A percentile compares a stretch with the other conserved stretches of the same genome.
These are phyloP conservation scores for Okamejei kenojei DNA, from an alignment of 2,797 vertebrate species.

Conservation along the genomic window DNA sequence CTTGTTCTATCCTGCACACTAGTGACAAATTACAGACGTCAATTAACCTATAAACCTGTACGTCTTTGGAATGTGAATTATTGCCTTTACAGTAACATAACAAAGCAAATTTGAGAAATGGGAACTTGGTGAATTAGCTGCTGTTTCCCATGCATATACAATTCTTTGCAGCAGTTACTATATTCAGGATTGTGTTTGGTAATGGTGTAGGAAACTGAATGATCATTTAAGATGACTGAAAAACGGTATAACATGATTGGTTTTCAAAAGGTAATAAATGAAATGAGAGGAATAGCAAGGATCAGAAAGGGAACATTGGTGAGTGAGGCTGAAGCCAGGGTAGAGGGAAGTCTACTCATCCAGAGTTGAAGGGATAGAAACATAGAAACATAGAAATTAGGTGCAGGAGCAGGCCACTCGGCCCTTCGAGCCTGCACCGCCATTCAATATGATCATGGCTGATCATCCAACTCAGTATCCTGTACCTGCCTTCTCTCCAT, in stretches of 20 bases:
- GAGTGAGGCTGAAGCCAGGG: neutral
- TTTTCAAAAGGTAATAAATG: neutral
- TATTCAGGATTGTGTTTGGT: neutral
- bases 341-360: neutral
- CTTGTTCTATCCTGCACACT: too few species aligned
- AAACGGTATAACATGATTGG: neutral
- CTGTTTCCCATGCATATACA: neutral
- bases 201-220: neutral
- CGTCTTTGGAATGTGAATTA: neutral
- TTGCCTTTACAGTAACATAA: neutral
- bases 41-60: too few species aligned
- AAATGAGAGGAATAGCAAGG: neutral
- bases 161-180: neutral
- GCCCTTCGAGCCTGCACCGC: too few species aligned
- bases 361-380: neutral
- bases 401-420: too few species aligned
- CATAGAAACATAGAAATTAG: too few species aligned
- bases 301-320: neutral
- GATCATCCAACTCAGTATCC: too few species aligned
- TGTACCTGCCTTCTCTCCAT: too few species aligned
- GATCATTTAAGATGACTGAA: neutral
- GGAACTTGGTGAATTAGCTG: neutral
- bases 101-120: neutral
- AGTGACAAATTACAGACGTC: too few species aligned
- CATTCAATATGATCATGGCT: too few species aligned